Percentiles rank a stretch among this genome's conserved stretches.
phyloP scores from a whole-genome alignment of 1,140 invertebrate species.

The Achatina immaculata region DNA sequence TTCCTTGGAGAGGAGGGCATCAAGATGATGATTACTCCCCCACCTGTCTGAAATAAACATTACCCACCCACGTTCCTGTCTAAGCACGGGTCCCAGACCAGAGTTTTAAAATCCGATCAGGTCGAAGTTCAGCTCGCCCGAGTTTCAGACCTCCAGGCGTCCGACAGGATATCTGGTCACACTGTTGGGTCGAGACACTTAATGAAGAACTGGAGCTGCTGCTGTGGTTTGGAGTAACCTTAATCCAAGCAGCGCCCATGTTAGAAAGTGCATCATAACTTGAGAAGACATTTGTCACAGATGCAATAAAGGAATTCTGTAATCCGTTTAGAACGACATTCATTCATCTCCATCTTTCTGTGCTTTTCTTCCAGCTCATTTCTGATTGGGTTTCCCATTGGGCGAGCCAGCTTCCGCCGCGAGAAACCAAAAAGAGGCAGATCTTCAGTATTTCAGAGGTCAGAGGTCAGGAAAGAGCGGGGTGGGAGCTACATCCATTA shows the following conservation, averaged over 20 bases:
- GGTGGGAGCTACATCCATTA: neutral
- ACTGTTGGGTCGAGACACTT: neutral
- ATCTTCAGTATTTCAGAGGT: neutral
- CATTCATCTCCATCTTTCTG: conserved; percentile 27
- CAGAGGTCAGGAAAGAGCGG: neutral
- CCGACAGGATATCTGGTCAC: neutral
- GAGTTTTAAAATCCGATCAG: no score
- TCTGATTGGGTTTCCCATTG: conserved; percentile 3
- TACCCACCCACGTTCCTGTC: no score
- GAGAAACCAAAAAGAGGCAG: conserved; percentile 11
- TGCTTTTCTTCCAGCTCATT: neutral
- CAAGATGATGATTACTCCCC: no score
- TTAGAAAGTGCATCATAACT: conserved; percentile 29
- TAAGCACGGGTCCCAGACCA: no score
- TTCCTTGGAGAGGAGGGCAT: no score
- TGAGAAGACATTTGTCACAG: conserved; percentile 17
- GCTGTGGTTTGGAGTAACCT: neutral
- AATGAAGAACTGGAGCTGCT: neutral
- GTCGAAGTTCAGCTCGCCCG: no score
- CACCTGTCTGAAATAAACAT: no score
- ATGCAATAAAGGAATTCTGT: conserved; percentile 22
- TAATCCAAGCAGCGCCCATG: neutral
- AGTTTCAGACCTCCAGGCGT: no score
- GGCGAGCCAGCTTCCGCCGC: neutral
- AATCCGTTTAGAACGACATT: conserved; percentile 10